These are phyloP conservation scores for Nasonia giraulti DNA, from an alignment of 1,140 invertebrate genomes.

Conservation along the genomic window DNA sequence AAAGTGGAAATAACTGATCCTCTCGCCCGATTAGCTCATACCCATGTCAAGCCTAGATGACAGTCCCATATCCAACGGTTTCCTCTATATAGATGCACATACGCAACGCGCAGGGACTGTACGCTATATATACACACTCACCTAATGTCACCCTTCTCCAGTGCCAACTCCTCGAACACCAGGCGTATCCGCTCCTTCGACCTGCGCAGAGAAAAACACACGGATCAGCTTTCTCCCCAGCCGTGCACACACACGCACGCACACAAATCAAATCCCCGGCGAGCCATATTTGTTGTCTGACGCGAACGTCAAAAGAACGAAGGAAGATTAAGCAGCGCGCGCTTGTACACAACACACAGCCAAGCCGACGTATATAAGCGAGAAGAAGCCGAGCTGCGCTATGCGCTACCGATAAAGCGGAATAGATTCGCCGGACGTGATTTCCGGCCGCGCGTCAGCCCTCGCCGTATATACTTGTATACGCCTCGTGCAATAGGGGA, in stretches of 20 bases:
- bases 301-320: slow-evolving; percentile 16
- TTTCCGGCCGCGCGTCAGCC: slow-evolving; percentile 9
- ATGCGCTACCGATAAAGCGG: slow-evolving; percentile 26
- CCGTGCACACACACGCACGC: no score
- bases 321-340: neutral
- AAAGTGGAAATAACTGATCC: no score
- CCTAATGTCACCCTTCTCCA: slow-evolving; percentile 81
- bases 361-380: no score
- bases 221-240: neutral
- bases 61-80: neutral
- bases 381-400: no score
- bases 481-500: neutral
- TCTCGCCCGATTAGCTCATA: no score
- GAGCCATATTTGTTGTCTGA: slow-evolving; percentile 6
- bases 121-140: slow-evolving; percentile 62
- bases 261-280: slow-evolving; percentile 10
- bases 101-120: no score
- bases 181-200: slow-evolving; percentile 78
- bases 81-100: no score
- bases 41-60: neutral
- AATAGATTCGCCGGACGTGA: slow-evolving; percentile 43
- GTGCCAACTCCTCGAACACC: slow-evolving; percentile 79
- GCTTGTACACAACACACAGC: neutral
- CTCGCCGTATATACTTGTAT: neutral
- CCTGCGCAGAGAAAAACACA: slow-evolving; percentile 72